phyloP scores from a whole-genome alignment of 2,797 vertebrate species.

The Cryptoprocta ferox region DNA sequence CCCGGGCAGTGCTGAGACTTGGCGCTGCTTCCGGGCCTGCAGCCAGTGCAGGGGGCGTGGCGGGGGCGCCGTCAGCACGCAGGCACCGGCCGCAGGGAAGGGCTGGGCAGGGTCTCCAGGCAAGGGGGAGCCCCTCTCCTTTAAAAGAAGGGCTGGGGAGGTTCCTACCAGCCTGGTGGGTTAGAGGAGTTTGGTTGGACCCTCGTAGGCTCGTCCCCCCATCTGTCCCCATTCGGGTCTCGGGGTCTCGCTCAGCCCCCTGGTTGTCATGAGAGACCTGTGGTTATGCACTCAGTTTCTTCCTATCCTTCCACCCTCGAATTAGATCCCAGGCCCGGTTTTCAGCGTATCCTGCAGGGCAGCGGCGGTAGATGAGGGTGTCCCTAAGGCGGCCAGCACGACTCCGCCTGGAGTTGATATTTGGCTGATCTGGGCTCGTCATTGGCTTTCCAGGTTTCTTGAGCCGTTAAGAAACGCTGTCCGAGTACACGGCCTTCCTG shows the following conservation, averaged over 20 bases:
- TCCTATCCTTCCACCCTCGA: background rate
- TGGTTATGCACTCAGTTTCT: background rate
- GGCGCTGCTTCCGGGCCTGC: background rate
- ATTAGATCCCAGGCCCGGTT: background rate
- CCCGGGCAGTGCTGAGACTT: background rate
- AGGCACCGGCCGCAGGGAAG: background rate
- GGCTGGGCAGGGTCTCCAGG: background rate
- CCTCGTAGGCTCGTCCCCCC: background rate
- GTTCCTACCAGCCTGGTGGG: background rate
- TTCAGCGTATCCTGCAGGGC: background rate
- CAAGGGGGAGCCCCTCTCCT: background rate
- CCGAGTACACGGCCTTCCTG: background rate
- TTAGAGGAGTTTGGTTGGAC: background rate
- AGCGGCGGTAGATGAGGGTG: background rate
- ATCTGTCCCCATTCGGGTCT: background rate
- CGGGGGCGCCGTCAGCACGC: background rate
- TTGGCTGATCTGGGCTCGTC: background rate
- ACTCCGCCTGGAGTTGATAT: background rate
- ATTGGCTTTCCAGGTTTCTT: background rate
- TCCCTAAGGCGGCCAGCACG: too few species aligned
- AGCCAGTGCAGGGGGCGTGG: background rate
- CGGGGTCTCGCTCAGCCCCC: background rate
- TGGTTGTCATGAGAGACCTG: background rate
- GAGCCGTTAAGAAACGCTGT: background rate
- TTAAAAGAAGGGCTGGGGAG: background rate